Evolutionary conservation across 2,888 invertebrate genomes (phyloP), one percentile per base, ranked within the genome.

Genomic region (Tipula lateralis): DNA sequence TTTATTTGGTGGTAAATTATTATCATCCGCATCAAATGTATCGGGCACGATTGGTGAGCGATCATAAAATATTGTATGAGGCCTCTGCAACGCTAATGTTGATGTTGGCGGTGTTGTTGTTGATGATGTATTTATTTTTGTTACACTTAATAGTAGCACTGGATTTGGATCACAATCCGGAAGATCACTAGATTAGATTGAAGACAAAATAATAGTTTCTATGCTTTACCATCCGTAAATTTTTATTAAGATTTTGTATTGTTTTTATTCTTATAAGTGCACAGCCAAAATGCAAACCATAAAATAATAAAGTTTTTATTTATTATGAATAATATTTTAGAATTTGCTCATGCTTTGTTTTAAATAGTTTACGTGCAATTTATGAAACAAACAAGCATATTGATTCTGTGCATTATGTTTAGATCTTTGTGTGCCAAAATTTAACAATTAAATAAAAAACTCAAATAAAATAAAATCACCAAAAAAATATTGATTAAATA

Each of bases 151-250:
- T 34, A 83, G 83, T 34, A 83, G 83, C 30, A 83, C 83, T 83
- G 83, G 83, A 83, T 34, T 83, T 30, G 83, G 83, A 34, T 83
- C 83, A 34, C 83, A 83, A 83, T 83, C 83, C 34, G 83, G 83
- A 34, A 83, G 34, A 83, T 83, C 83, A 36, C 83, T 83, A 83
- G 19, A 82, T 82, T 82, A 32, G 32, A 82, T 82, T 66, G 66
- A 66, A 66, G 66, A 66, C 66, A 66, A 66, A 66, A 66, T 66
- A 66, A 66, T 36, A 36, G 36, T 66, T 66, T 66, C 66, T 19
- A 44, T 66, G 24, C 24, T 66, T 66, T 66, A 66, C 66, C 66
- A 66, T 66, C 66, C 66, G 66, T 66, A 66, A 24, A 50, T 19
- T 50, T 16, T 66, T 66, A 7, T 50, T 50, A 24, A 66, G 24